Conservation (phyloP, 2,113 vertebrate genomes). For the Herpetotheres cachinnans region DNA sequence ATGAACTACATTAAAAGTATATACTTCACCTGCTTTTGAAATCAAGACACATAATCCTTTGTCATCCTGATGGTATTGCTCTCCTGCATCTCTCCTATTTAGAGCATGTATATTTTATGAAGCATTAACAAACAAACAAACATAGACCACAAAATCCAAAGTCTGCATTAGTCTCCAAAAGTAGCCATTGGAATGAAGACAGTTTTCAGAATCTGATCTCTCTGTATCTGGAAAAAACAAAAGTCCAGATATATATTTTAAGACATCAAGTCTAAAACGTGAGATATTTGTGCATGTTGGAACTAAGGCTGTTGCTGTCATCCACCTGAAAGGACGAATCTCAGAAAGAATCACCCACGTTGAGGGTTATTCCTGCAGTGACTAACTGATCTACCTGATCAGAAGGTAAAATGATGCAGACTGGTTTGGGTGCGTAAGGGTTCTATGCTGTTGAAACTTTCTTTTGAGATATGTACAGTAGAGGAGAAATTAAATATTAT, state of each 20-base stretch:
- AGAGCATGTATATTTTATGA: conserved; percentile 30
- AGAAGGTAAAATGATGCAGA: neutral
- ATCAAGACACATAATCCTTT: neutral
- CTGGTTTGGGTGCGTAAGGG: neutral
- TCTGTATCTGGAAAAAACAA: neutral
- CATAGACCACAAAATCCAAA: neutral
- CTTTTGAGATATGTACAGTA: neutral
- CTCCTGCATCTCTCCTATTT: neutral
- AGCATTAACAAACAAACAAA: neutral
- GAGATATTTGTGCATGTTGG: neutral
- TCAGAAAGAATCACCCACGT: fast-evolving
- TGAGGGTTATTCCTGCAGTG: neutral
- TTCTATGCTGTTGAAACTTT: neutral
- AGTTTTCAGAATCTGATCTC: neutral
- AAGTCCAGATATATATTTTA: neutral
- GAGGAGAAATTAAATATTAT: neutral
- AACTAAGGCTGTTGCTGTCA: neutral
- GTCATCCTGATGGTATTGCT: neutral
- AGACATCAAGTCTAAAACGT: neutral
- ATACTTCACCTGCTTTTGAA: neutral
- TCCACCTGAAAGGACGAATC: neutral
- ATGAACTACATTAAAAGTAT: neutral
- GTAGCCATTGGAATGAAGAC: neutral
- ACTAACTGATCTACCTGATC: neutral
- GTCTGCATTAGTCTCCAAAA: neutral